Percentiles rank a stretch among this genome's conserved stretches.
These are phyloP conservation scores for Andrena chrysosceles DNA, from an alignment of 2,888 invertebrate genomes.

Conservation along the genomic window DNA sequence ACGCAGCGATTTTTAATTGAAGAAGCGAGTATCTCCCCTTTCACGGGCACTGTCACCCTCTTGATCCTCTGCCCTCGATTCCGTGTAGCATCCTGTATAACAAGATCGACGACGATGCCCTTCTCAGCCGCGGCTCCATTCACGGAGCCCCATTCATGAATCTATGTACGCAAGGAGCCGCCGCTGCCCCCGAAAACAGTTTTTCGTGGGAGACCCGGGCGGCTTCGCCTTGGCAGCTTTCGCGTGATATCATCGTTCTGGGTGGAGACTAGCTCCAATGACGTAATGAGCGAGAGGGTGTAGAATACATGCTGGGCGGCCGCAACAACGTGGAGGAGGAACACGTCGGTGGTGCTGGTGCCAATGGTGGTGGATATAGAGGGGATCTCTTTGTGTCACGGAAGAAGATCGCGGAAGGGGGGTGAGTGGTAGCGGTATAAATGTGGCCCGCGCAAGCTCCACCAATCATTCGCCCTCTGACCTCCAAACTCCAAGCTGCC, in stretches of 20 bases:
- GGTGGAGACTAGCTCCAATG: conserved; percentile 62
- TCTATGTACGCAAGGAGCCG: conserved; percentile 30
- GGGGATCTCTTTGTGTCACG: conserved; percentile 62
- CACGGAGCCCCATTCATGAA: conserved; percentile 63
- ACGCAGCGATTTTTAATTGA: too few relatives aligned
- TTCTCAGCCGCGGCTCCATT: conserved; percentile 39
- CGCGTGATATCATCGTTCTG: conserved; percentile 51
- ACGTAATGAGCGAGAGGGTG: conserved; percentile 63
- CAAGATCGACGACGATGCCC: neutral
- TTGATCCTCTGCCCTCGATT: too few relatives aligned
- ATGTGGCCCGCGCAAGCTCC: conserved; percentile 82
- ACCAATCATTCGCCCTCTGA: conserved; percentile 82
- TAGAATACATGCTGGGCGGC: conserved; percentile 36
- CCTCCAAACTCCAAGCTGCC: conserved; percentile 78
- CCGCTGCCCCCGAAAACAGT: conserved; percentile 15
- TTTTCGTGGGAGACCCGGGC: conserved; percentile 9
- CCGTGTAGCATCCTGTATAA: neutral
- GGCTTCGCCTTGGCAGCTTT: conserved; percentile 1
- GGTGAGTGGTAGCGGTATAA: conserved; percentile 77
- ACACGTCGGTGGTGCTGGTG: conserved; percentile 47
- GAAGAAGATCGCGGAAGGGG: conserved; percentile 70
- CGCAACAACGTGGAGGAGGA: conserved; percentile 59
- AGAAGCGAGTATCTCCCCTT: too few relatives aligned
- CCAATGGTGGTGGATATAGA: conserved; percentile 56
- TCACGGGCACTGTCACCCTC: too few relatives aligned